phyloP scores from a whole-genome alignment of 1,140 invertebrate species.

The Eriocheir sinensis region DNA sequence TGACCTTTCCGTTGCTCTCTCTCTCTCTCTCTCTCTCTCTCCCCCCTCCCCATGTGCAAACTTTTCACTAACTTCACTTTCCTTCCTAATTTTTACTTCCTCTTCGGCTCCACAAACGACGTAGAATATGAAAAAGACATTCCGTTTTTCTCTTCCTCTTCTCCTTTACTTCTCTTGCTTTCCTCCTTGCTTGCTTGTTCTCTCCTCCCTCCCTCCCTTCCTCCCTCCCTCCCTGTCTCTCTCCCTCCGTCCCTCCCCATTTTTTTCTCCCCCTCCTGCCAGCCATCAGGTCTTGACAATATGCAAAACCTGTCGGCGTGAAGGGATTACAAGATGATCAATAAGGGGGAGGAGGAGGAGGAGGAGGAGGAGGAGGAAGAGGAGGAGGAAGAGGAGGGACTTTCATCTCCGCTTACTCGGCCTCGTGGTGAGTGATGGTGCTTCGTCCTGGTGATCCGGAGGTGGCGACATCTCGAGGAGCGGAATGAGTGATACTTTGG shows the following conservation, averaged over 20 bases:
- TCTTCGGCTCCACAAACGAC: background rate
- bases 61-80: too few relatives aligned
- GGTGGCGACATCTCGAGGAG: background rate
- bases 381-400: background rate
- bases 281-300: background rate
- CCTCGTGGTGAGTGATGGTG: background rate
- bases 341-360: background rate
- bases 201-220: background rate
- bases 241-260: background rate
- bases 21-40: constrained; percentile 23
- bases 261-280: background rate
- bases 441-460: background rate
- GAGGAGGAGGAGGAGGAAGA: background rate
- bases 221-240: background rate
- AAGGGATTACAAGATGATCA: constrained; percentile 53
- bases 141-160: constrained; percentile 11
- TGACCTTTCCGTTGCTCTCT: background rate
- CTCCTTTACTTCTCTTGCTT: background rate
- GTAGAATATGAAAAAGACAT: background rate
- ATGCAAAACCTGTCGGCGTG: constrained; percentile 47
- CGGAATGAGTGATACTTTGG: background rate
- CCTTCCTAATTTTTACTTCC: too few relatives aligned
- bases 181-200: background rate
- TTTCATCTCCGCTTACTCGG: constrained; percentile 45
- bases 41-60: too few relatives aligned